Percentiles rank a stretch among this genome's conserved stretches.
Evolutionary conservation across 2,113 vertebrate species (phyloP).

Genomic region (Boleophthalmus pectinirostris): DNA sequence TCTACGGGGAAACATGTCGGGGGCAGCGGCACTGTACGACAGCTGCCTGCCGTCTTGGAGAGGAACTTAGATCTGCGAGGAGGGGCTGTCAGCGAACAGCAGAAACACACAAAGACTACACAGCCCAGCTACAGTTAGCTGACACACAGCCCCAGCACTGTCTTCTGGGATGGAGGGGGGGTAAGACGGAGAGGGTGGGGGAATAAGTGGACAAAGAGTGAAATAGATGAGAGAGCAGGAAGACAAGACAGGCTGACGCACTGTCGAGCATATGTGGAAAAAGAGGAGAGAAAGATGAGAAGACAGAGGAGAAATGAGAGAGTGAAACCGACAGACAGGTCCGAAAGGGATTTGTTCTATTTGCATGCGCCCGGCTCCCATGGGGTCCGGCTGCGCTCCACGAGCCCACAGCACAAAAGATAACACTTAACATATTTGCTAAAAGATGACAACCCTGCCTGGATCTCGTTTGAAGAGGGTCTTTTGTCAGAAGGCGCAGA

Average conservation of each 20-base stretch:
- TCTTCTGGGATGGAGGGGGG: conserved; percentile 62
- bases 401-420: conserved; percentile 92
- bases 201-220: conserved; percentile 69
- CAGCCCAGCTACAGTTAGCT: conserved; percentile 82
- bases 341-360: conserved; percentile 94
- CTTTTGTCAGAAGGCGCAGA: conserved; percentile 88
- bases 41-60: conserved; percentile 91
- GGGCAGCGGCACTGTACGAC: conserved; percentile 88
- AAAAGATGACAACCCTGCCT: conserved; percentile 97
- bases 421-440: conserved; percentile 99
- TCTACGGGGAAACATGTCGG: conserved; percentile 29
- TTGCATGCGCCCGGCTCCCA: conserved; percentile 92
- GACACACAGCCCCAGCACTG: conserved; percentile 78
- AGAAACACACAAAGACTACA: conserved; percentile 79
- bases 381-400: conserved; percentile 86
- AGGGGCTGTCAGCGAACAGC: conserved; percentile 92
- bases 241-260: conserved; percentile 62
- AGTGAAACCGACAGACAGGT: conserved; percentile 67
- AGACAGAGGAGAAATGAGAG: conserved; percentile 37
- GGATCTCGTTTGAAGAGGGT: conserved; percentile 92
- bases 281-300: conserved; percentile 8
- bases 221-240: conserved; percentile 64
- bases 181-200: conserved; percentile 28
- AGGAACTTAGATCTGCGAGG: conserved; percentile 88
- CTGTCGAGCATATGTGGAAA: conserved; percentile 51